These are phyloP conservation scores for Lutjanus erythropterus DNA, from an alignment of 2,113 vertebrate species.

Conservation along the genomic window DNA sequence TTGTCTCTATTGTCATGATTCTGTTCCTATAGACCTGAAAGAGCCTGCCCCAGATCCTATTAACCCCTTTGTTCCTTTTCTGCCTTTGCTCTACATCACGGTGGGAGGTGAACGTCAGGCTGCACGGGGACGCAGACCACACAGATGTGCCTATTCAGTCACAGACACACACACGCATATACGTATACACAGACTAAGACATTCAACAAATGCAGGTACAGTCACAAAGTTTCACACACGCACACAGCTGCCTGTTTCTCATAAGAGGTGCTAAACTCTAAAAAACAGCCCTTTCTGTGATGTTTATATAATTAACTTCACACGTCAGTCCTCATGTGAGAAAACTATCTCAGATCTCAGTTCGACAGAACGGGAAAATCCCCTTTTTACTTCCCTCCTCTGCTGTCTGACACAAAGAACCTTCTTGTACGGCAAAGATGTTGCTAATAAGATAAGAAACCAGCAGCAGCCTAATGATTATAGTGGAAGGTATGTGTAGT, in stretches of 20 bases:
- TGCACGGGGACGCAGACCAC: conserved; percentile 35
- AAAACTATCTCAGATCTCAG: conserved; percentile 3
- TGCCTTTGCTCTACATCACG: neutral
- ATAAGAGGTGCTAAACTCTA: conserved; percentile 12
- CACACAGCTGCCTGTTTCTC: conserved; percentile 9
- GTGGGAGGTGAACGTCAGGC: conserved; percentile 43
- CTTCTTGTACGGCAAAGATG: neutral
- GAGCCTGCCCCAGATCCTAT: conserved; percentile 12
- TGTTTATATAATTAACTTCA: conserved; percentile 27
- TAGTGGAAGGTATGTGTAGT: neutral
- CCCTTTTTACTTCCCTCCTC: conserved; percentile 1
- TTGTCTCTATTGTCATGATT: conserved; percentile 36
- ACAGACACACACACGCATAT: neutral
- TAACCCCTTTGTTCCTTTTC: conserved; percentile 37
- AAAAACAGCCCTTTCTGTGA: conserved; percentile 17
- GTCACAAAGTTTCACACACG: neutral
- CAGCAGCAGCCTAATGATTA: neutral
- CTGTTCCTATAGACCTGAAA: conserved; percentile 19
- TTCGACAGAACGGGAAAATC: conserved; percentile 17
- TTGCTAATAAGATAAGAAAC: neutral
- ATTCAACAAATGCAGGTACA: conserved; percentile 5
- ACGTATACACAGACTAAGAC: neutral
- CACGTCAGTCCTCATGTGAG: conserved; percentile 15
- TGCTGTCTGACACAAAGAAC: neutral
- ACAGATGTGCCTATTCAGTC: conserved; percentile 31